phyloP scores from a whole-genome alignment of 2,113 vertebrate genomes.

The Marcusenius ussheri region DNA sequence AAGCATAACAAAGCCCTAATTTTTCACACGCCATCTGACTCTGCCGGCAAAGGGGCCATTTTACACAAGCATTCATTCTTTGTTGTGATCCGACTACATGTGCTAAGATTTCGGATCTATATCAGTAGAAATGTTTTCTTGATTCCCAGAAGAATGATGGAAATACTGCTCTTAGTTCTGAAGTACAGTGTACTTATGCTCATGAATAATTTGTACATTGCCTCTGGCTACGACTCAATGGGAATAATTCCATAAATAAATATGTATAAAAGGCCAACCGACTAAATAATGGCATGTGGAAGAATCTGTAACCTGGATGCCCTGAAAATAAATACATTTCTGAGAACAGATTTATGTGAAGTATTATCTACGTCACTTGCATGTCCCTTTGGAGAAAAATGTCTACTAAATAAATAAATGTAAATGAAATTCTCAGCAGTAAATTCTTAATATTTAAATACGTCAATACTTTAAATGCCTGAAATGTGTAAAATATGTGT shows the following conservation, averaged over 20 bases:
- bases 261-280: background rate
- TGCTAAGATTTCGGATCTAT: background rate
- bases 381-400: background rate
- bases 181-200: background rate
- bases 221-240: background rate
- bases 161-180: background rate
- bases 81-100: background rate
- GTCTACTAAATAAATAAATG: background rate
- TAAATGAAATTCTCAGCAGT: background rate
- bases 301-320: background rate
- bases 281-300: background rate
- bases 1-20: background rate
- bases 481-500: background rate
- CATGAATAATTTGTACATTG: slow-evolving; percentile 9
- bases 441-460: background rate
- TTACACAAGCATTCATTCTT: background rate
- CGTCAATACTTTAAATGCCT: background rate
- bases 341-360: background rate
- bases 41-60: background rate
- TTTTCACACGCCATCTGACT: background rate
- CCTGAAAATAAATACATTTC: background rate
- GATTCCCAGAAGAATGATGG: background rate
- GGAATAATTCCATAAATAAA: background rate
- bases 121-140: background rate
- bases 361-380: background rate